A percentile compares a stretch with the other conserved stretches of the same genome.
Conservation (phyloP, 2,113 vertebrate genomes). For the Actenoides lindsayi region DNA sequence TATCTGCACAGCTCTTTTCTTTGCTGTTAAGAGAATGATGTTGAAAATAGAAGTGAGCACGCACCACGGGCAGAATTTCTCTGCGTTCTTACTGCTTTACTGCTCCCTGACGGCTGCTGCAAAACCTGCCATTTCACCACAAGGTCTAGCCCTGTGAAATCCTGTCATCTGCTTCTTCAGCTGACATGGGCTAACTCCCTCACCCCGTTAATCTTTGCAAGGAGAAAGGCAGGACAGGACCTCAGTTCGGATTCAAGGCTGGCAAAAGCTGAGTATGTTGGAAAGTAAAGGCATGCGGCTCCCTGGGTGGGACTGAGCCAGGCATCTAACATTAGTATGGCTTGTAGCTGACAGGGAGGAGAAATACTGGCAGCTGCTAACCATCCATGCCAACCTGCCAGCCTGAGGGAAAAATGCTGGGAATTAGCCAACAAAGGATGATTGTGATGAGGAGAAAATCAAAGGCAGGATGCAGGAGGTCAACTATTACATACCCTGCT, state of each 20-base stretch:
- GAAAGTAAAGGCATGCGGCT: conserved; percentile 52
- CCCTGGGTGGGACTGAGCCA: conserved; percentile 71
- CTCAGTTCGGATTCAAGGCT: conserved; percentile 34
- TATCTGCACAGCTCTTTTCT: not conserved
- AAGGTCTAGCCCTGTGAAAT: conserved; percentile 1
- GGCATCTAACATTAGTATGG: conserved; percentile 58
- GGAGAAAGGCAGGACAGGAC: conserved; percentile 20
- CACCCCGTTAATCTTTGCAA: not conserved
- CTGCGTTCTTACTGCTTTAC: not conserved
- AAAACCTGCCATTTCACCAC: conserved; percentile 15
- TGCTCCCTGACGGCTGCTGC: not conserved
- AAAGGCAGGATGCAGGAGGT: conserved; percentile 67
- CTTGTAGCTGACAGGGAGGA: conserved; percentile 69
- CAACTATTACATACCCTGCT: conserved; percentile 25
- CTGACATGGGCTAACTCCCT: not conserved
- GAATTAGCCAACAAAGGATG: conserved; percentile 66
- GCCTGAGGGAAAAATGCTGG: conserved; percentile 49
- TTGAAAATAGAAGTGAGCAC: not conserved
- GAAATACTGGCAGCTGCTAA: conserved; percentile 75
- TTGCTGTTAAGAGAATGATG: not conserved
- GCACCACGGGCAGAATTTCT: not conserved
- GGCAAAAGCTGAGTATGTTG: conserved; percentile 50
- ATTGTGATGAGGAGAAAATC: conserved; percentile 63
- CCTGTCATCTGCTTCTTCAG: conserved; percentile 16
- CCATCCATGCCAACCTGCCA: conserved; percentile 57